A percentile compares a stretch with the other conserved stretches of the same genome.
phyloP scores from a whole-genome alignment of 2,888 invertebrate species.

The Cephus sareptanus region DNA sequence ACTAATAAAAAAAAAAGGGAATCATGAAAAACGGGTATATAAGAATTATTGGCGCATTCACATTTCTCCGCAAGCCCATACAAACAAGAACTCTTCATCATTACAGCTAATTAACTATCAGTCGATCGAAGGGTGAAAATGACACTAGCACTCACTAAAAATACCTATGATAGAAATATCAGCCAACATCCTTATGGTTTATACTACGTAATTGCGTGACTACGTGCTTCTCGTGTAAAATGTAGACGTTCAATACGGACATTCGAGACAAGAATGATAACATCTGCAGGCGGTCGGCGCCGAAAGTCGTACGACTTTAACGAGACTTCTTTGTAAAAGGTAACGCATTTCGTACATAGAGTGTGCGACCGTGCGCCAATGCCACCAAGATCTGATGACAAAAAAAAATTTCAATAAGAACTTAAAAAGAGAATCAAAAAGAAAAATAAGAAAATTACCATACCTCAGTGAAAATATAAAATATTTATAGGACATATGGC shows the following conservation, averaged over 20 bases:
- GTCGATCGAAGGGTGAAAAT: not conserved
- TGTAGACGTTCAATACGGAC: not conserved
- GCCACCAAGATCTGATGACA: not conserved
- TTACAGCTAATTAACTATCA: not conserved
- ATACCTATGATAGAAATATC: not conserved
- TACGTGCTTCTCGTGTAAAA: not conserved
- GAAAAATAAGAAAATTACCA: not conserved
- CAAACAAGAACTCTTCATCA: not conserved
- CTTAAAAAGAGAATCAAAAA: not conserved
- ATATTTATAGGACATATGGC: slow-evolving; percentile 12
- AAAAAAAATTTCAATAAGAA: slow-evolving; percentile 13
- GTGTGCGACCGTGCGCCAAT: no score
- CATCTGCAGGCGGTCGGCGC: not conserved
- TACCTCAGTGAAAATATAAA: slow-evolving; percentile 13
- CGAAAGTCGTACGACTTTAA: not conserved
- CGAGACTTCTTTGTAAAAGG: not conserved
- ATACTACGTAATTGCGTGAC: not conserved
- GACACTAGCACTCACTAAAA: not conserved
- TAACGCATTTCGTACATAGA: not conserved
- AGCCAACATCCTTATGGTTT: not conserved
- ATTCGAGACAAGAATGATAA: not conserved
- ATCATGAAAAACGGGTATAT: not conserved
- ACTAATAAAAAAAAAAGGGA: not conserved
- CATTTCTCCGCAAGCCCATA: not conserved
- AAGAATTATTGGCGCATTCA: not conserved